These are phyloP conservation scores for Pseudorhiza aurosa DNA, from an alignment of 30 jellyfish, hydroid and myxozoan genomes.

Conservation along the genomic window DNA sequence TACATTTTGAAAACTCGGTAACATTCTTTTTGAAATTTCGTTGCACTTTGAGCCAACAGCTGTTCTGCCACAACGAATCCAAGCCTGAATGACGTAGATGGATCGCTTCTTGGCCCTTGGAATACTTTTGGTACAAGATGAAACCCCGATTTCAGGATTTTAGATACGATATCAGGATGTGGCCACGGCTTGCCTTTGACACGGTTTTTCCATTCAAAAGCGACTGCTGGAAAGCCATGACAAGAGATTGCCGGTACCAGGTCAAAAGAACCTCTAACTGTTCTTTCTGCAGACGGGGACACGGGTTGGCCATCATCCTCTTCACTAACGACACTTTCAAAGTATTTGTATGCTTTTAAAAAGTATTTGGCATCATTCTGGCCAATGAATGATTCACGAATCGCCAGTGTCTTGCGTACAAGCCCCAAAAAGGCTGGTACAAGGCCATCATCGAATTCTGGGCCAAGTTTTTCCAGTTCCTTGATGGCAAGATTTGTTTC, in stretches of 20 bases:
- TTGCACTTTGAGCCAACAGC: conserved; percentile 17
- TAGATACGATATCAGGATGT: conserved; percentile 3
- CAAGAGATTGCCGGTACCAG: conserved; percentile 51
- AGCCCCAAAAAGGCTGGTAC: not conserved
- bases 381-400: not conserved
- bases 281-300: not conserved
- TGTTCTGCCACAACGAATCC: conserved; percentile 46
- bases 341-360: not conserved
- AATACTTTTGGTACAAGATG: conserved; percentile 54
- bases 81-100: conserved; percentile 34
- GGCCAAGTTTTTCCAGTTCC: not conserved
- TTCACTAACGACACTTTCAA: not conserved
- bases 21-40: conserved; percentile 30
- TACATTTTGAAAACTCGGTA: conserved; percentile 48
- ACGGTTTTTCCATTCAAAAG: conserved; percentile 18
- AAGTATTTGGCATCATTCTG: not conserved
- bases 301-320: not conserved
- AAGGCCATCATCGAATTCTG: conserved; percentile 30
- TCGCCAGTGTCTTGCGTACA: not conserved
- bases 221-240: conserved; percentile 42
- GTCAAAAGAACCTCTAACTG: conserved; percentile 28
- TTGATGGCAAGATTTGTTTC: conserved; percentile 8
- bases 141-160: conserved; percentile 38
- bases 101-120: not conserved
- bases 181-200: conserved; percentile 56